Evolutionary conservation across 2,888 invertebrate genomes (phyloP), one percentile per base, ranked within the genome.

Genomic region (Acrocera orbiculus): DNA sequence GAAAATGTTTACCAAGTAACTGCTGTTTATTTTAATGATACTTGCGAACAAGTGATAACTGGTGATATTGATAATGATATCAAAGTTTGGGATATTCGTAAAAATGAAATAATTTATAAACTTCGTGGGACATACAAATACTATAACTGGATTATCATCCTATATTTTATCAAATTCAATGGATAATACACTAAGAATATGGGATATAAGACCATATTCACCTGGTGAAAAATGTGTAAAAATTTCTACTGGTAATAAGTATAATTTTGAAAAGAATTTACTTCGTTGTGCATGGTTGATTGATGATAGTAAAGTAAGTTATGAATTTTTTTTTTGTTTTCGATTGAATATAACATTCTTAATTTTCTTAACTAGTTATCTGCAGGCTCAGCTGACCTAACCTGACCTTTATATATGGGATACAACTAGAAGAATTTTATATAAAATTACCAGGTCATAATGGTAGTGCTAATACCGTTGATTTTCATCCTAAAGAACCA

Each of bases 371-470:
- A 34, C 13, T 69, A 82, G 46, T 48, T 58, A 30, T 55, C 56
- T 3, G 78, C 86, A 0, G 98, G 98, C 0, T 95, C 95, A 0
- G 81, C 93, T 0, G 98, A 99, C 63, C 70, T 96, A 29, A 87
- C 79, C 61, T n/a, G n/a, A n/a, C 62, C 80, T 95, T 19, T 92
- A 95, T 58, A 69, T 98, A 40, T 99, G 98, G 98, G 95, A 98
- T 58, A 90, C 92, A 2, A 85, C 35, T 1, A 69, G 93, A 17
- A 70, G 90, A 40, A 82, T 96, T 45, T 61, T 93, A 22, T 99
- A 96, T 64, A 93, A 92, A 63, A 63, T 66, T 99, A 45, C 96
- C 98, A 0, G 98, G 98, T 0, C 98, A 99, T 60, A 83, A 89
- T 61, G 98, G 98, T 23, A 81, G 92, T 40, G 92, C 99, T 17